Evolutionary conservation across 2,797 vertebrate genomes (phyloP), one percentile per base, ranked within the genome.

Genomic region (Sebastes kiyomatsui): DNA sequence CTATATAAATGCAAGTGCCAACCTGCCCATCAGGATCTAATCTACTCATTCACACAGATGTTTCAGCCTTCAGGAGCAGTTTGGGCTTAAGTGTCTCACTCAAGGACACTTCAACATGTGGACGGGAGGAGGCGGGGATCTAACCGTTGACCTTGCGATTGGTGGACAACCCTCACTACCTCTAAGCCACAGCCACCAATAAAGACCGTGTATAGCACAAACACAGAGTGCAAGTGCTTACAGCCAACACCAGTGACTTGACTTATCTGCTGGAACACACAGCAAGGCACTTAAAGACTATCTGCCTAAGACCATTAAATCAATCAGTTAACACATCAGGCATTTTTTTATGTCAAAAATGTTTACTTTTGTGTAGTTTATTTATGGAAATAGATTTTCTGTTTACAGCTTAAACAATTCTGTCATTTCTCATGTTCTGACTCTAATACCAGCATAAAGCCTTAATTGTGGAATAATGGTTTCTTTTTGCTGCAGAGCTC

Each of bases 401-500:
- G 49, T 52, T 49, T 49, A 49, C 16, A 49, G 18, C 16, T 49
- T 4, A 20, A 49, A 18, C 46, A 49, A 18, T 46, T 46, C 42
- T 20, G 49, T 52, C 9, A n/a, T 52, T 52, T 52, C 20, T n/a
- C 20, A 9, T 52, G 8, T n/a, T 52, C 18, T 52, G 20, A 52
- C 1, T 52, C 49, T n/a, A n/a, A 52, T n/a, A 22, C 8, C 49
- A n/a, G 49, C 20, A n/a, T 52, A 20, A 49, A 49, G 46, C 7
- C 46, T 49, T 6, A 58, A 23, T 9, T n/a, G 22, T 76, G 5
- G 2, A 16, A 25, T 67, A 5, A 27, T 32, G 33, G 1, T 62
- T 85, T 52, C 6, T 87, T 64, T 86, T 52, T 80, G n/a, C 49
- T n/a, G 3, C 94, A 99, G 98, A 98, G 95, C 93, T 95, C 97